These are phyloP conservation scores for Zaprionus lachaisei DNA, from an alignment of 1,140 invertebrate species.

Conservation along the genomic window DNA sequence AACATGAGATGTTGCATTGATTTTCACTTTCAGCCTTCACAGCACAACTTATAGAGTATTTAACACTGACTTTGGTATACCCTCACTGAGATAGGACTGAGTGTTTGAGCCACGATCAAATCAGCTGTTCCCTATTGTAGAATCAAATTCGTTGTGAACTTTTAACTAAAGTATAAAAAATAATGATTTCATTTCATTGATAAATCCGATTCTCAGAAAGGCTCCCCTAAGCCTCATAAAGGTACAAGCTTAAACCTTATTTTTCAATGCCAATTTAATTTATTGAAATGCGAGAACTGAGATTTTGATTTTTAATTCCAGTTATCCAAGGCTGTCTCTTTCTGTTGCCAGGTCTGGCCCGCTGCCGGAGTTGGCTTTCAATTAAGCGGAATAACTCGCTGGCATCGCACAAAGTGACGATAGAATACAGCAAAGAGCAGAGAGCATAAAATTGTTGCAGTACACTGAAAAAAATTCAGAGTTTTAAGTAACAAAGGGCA, in stretches of 20 bases:
- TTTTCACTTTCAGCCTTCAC: constrained; percentile 13
- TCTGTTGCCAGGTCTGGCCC: neutral
- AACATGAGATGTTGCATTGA: constrained; percentile 11
- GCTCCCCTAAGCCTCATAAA: neutral
- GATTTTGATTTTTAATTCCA: constrained; percentile 22
- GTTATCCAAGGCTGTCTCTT: neutral
- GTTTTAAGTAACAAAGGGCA: constrained; percentile 50
- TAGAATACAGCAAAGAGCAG: constrained; percentile 21
- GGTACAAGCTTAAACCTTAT: neutral
- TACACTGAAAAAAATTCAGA: constrained; percentile 15
- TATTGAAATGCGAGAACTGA: constrained; percentile 38
- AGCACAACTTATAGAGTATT: neutral
- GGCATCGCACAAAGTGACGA: neutral
- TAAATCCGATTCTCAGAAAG: neutral
- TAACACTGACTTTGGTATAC: neutral
- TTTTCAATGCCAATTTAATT: constrained; percentile 45
- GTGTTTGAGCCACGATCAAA: too few species aligned
- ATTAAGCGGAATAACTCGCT: constrained; percentile 54
- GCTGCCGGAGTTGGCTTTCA: constrained; percentile 37
- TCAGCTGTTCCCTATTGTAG: too few species aligned
- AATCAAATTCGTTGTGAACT: too few species aligned
- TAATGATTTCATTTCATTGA: neutral
- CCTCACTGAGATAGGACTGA: neutral
- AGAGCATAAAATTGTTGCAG: constrained; percentile 38
- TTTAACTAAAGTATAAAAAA: too few species aligned